These are phyloP conservation scores for Turdus rufiventris DNA, from an alignment of 2,113 vertebrate species.

Conservation along the genomic window DNA sequence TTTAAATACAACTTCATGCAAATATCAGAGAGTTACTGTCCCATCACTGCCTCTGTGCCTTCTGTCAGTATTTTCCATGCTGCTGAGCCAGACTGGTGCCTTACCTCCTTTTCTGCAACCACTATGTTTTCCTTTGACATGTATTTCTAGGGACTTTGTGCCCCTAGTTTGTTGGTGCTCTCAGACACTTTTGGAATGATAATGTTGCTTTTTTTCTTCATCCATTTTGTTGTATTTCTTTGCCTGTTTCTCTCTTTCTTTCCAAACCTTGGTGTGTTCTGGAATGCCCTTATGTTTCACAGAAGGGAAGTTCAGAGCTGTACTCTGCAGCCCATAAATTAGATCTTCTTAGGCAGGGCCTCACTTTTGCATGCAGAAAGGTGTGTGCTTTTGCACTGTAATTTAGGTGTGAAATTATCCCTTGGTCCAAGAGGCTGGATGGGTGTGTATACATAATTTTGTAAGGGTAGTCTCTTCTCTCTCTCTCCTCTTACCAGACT, in stretches of 20 bases:
- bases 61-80: neutral
- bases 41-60: neutral
- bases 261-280: neutral
- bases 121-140: neutral
- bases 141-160: neutral
- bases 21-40: neutral
- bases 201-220: neutral
- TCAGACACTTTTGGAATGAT: neutral
- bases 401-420: neutral
- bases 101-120: neutral
- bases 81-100: neutral
- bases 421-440: neutral
- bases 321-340: neutral
- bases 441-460: neutral
- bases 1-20: slow-evolving; percentile 23
- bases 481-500: neutral
- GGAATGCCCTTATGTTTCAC: neutral
- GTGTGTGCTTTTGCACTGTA: neutral
- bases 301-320: neutral
- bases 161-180: neutral
- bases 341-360: neutral
- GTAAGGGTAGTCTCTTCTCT: neutral
- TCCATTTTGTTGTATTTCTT: neutral
- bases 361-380: neutral
- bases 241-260: neutral